phyloP scores from a whole-genome alignment of 2,888 invertebrate species.

The Coenonympha glycerion region DNA sequence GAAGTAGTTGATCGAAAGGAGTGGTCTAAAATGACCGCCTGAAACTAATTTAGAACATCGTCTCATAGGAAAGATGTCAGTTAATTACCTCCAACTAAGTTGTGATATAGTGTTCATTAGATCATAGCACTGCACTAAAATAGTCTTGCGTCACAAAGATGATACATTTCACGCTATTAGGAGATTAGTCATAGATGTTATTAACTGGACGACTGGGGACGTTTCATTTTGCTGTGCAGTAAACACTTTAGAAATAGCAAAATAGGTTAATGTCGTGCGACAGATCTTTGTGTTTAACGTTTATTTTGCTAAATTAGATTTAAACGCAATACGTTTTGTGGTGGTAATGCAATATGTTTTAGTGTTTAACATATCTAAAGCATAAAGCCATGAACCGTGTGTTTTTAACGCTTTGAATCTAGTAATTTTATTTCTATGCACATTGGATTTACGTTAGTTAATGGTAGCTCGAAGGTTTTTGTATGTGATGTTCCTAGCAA shows the following conservation, averaged over 20 bases:
- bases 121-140: constrained; percentile 17
- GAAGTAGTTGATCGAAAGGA: too few relatives aligned
- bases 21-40: too few relatives aligned
- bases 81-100: too few relatives aligned
- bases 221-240: neutral
- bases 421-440: neutral
- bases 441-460: neutral
- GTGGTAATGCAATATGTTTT: neutral
- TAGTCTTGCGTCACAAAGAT: constrained; percentile 15
- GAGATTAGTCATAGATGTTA: constrained; percentile 4
- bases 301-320: neutral
- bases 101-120: constrained; percentile 8
- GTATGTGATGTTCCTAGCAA: too few relatives aligned
- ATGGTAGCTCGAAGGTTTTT: too few relatives aligned
- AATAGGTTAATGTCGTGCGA: constrained; percentile 3
- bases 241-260: constrained; percentile 1
- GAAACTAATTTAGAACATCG: too few relatives aligned
- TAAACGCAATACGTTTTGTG: too few relatives aligned
- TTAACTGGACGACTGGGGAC: constrained; percentile 1
- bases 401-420: neutral
- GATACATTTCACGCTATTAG: constrained; percentile 17
- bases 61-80: too few relatives aligned
- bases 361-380: neutral
- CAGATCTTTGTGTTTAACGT: neutral
- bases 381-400: neutral